These are phyloP conservation scores for Paracanthobrama guichenoti DNA, from an alignment of 2,113 vertebrate genomes.

Conservation along the genomic window DNA sequence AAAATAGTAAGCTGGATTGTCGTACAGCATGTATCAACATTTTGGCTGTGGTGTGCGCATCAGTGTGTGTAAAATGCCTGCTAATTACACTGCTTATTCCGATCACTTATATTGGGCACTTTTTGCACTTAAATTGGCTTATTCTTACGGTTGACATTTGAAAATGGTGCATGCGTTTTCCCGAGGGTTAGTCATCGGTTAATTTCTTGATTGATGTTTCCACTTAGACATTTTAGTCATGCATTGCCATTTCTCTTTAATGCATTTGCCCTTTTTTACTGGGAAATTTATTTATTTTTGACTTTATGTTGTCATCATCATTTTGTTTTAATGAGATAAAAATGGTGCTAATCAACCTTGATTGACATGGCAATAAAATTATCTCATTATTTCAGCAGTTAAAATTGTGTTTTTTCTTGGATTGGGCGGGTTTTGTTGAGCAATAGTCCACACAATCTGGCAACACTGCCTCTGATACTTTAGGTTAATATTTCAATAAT, in stretches of 20 bases:
- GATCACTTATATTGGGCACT: too few species aligned
- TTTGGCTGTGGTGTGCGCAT: too few species aligned
- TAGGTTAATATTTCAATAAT: not conserved
- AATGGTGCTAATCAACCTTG: not conserved
- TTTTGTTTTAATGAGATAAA: not conserved
- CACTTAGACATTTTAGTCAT: not conserved
- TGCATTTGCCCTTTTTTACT: not conserved
- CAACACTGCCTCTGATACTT: not conserved
- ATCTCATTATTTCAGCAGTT: not conserved
- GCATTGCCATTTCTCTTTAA: not conserved
- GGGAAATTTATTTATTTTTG: not conserved
- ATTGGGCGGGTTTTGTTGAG: not conserved
- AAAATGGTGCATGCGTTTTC: not conserved
- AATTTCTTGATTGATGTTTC: not conserved
- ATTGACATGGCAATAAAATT: not conserved
- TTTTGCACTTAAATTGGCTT: too few species aligned
- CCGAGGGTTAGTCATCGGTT: not conserved
- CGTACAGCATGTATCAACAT: too few species aligned
- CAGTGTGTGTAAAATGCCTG: too few species aligned
- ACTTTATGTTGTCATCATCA: not conserved
- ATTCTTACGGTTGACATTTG: not conserved
- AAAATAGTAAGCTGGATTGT: too few species aligned
- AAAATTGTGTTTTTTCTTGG: not conserved
- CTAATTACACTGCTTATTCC: too few species aligned
- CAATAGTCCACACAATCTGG: not conserved